Conservation (phyloP, 2,888 invertebrate genomes). For the Agriopis leucophaearia region DNA sequence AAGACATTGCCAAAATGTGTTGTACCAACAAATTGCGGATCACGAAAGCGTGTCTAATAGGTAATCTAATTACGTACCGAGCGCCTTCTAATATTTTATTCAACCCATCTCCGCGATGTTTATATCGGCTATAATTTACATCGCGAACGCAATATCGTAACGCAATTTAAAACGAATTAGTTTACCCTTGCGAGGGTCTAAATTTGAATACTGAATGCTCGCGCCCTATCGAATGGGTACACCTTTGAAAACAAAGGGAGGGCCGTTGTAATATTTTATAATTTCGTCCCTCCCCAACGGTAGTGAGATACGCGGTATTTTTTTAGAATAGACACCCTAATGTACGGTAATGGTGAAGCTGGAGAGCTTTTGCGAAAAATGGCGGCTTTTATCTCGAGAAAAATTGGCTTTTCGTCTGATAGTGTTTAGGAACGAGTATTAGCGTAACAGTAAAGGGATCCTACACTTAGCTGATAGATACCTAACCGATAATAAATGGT, state of each 20-base stretch:
- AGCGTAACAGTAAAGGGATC: constrained; percentile 43
- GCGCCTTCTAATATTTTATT: constrained; percentile 70
- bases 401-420: constrained; percentile 66
- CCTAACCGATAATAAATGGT: constrained; percentile 37
- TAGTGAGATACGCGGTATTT: constrained; percentile 63
- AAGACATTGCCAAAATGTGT: constrained; percentile 27
- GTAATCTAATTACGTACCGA: constrained; percentile 65
- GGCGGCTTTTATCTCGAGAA: constrained; percentile 67
- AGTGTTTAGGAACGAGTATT: constrained; percentile 62
- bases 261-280: constrained; percentile 75
- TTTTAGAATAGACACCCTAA: constrained; percentile 75
- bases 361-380: constrained; percentile 70
- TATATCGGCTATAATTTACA: constrained; percentile 80
- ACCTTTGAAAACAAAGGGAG: constrained; percentile 82
- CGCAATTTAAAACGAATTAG: constrained; percentile 86
- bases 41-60: constrained; percentile 60
- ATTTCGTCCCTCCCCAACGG: constrained; percentile 67
- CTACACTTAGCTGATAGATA: constrained; percentile 46
- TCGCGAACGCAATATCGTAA: constrained; percentile 83
- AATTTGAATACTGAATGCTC: constrained; percentile 82
- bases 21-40: constrained; percentile 45
- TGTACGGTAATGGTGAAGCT: constrained; percentile 72
- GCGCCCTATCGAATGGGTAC: constrained; percentile 70
- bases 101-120: constrained; percentile 76
- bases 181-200: constrained; percentile 76